These are phyloP conservation scores for Xylocopa sonorina DNA, from an alignment of 1,140 invertebrate genomes.

Conservation along the genomic window DNA sequence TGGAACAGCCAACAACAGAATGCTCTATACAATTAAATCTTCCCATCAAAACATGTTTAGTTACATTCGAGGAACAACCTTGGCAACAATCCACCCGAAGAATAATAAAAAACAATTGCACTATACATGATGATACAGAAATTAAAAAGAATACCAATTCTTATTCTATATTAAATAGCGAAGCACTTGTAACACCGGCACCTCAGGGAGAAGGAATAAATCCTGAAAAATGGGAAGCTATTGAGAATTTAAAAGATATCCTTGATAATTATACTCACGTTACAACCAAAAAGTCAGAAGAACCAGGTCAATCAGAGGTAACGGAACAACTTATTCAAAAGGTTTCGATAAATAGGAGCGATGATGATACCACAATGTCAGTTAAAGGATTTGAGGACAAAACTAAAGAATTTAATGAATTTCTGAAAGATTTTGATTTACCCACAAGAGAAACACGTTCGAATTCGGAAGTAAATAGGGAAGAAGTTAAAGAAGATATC, in stretches of 20 bases:
- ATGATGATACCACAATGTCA: slow-evolving; percentile 51
- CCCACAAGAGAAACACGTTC: slow-evolving; percentile 57
- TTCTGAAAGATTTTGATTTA: slow-evolving; percentile 76
- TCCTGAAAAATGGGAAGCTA: slow-evolving; percentile 22
- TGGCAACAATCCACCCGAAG: slow-evolving; percentile 69
- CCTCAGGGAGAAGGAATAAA: slow-evolving; percentile 39
- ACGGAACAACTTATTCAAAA: slow-evolving; percentile 63
- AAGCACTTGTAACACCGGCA: slow-evolving; percentile 54
- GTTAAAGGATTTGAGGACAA: slow-evolving; percentile 70
- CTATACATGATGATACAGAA: slow-evolving; percentile 63
- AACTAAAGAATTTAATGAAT: slow-evolving; percentile 75
- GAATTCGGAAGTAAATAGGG: slow-evolving; percentile 1
- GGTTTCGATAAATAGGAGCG: slow-evolving; percentile 48
- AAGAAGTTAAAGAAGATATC: slow-evolving; percentile 47
- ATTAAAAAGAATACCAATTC: slow-evolving; percentile 64
- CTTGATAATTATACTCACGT: slow-evolving; percentile 50
- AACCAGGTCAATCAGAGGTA: slow-evolving; percentile 61
- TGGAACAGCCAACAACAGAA: slow-evolving; percentile 69
- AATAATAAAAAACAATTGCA: slow-evolving; percentile 78
- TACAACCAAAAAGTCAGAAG: slow-evolving; percentile 38
- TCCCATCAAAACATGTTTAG: slow-evolving; percentile 71
- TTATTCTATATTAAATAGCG: slow-evolving; percentile 7
- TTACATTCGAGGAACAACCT: slow-evolving; percentile 75
- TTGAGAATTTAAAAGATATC: slow-evolving; percentile 47
- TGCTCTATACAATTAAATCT: slow-evolving; percentile 71